Conservation (phyloP, 1,140 invertebrate species). For the Cyclina sinensis region DNA sequence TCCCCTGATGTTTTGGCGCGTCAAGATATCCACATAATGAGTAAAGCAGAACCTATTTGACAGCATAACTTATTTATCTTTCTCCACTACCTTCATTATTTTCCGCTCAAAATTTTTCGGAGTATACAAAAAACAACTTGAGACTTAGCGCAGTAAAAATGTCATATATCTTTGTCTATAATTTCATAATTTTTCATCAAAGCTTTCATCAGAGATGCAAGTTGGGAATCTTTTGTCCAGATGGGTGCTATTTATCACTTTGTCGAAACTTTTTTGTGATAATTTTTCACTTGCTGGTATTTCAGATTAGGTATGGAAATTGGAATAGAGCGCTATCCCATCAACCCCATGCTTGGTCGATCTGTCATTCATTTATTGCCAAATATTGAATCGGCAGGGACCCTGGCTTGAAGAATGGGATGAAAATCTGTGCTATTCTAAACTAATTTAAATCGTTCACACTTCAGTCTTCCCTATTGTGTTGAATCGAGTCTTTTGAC, state of each 20-base stretch:
- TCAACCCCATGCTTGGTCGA: conserved; percentile 52
- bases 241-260: conserved; percentile 58
- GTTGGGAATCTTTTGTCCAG: conserved; percentile 56
- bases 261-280: conserved; percentile 46
- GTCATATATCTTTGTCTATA: conserved; percentile 60
- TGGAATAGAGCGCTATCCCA: background rate
- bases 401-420: conserved; percentile 3
- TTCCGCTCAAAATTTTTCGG: conserved; percentile 65
- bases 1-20: conserved; percentile 28
- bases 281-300: conserved; percentile 55
- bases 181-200: conserved; percentile 64
- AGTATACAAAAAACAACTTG: conserved; percentile 41
- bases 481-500: background rate
- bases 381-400: conserved; percentile 51
- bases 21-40: conserved; percentile 63
- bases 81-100: conserved; percentile 61
- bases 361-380: conserved; percentile 46
- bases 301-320: conserved; percentile 5
- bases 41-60: conserved; percentile 48
- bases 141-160: conserved; percentile 36
- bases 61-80: conserved; percentile 66
- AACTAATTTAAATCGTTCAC: conserved; percentile 64
- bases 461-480: conserved; percentile 53
- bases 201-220: conserved; percentile 28
- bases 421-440: conserved; percentile 49